Percentiles rank a stretch among this genome's conserved stretches.
These are phyloP conservation scores for Harpalus rufipes DNA, from an alignment of 2,888 invertebrate species.

Conservation along the genomic window DNA sequence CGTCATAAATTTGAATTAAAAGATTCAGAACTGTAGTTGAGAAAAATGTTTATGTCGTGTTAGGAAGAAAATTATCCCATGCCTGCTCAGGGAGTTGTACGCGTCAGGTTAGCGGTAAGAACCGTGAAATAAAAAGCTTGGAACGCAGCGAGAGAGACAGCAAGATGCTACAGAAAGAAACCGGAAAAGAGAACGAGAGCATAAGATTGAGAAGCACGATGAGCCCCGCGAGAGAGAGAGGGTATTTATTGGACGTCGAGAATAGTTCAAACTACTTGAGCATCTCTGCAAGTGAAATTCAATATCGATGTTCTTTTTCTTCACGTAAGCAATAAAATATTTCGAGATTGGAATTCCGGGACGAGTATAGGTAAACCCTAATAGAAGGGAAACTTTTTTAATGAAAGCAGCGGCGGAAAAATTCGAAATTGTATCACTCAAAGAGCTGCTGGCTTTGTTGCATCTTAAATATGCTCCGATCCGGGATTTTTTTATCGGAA, in stretches of 20 bases:
- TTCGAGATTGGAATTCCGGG: slow-evolving; percentile 65
- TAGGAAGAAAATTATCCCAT: slow-evolving; percentile 49
- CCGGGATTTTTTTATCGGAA: slow-evolving; percentile 52
- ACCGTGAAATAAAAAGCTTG: slow-evolving; percentile 37
- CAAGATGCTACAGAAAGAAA: neutral
- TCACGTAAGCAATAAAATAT: slow-evolving; percentile 66
- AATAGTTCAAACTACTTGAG: slow-evolving; percentile 66
- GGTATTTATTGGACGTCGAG: slow-evolving; percentile 64
- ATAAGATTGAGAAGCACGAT: slow-evolving; percentile 18
- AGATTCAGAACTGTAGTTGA: slow-evolving; percentile 34
- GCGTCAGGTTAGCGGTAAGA: slow-evolving; percentile 41
- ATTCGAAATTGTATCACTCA: slow-evolving; percentile 67
- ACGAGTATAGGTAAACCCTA: slow-evolving; percentile 66
- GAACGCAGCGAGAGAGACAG: slow-evolving; percentile 18
- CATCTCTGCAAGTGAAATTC: slow-evolving; percentile 67
- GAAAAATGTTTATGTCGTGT: slow-evolving; percentile 54
- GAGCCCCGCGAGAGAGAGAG: slow-evolving; percentile 40
- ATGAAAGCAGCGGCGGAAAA: slow-evolving; percentile 65
- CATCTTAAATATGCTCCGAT: slow-evolving; percentile 60
- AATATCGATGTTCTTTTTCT: slow-evolving; percentile 65
- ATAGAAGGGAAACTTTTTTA: slow-evolving; percentile 65
- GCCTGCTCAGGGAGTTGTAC: slow-evolving; percentile 33
- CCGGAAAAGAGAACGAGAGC: neutral
- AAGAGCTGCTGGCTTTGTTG: slow-evolving; percentile 61
- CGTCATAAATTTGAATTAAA: slow-evolving; percentile 45